phyloP scores from a whole-genome alignment of 2,888 invertebrate species.

The Agrilus mali region DNA sequence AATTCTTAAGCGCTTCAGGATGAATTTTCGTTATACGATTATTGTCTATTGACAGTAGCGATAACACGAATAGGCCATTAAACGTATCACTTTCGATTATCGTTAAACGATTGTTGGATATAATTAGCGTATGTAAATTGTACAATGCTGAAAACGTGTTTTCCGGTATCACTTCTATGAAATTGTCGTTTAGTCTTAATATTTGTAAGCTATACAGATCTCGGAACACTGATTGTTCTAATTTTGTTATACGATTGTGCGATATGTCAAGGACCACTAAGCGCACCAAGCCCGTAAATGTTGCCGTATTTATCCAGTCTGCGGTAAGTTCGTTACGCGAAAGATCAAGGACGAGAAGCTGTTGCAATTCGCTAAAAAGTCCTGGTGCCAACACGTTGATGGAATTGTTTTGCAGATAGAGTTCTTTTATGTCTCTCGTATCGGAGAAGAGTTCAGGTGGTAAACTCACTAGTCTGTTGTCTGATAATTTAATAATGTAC shows the following conservation, averaged over 20 bases:
- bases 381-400: slow-evolving; percentile 71
- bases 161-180: slow-evolving; percentile 62
- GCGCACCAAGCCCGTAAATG: slow-evolving; percentile 63
- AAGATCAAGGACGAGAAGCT: slow-evolving; percentile 63
- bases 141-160: slow-evolving; percentile 64
- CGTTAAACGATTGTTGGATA: slow-evolving; percentile 68
- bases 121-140: slow-evolving; percentile 68
- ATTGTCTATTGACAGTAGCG: slow-evolving; percentile 66
- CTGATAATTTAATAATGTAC: slow-evolving; percentile 62
- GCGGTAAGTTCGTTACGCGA: slow-evolving; percentile 69
- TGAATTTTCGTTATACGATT: slow-evolving; percentile 66
- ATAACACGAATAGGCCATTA: slow-evolving; percentile 62
- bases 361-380: slow-evolving; percentile 61
- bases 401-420: slow-evolving; percentile 71
- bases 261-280: slow-evolving; percentile 67
- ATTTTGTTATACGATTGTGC: slow-evolving; percentile 59
- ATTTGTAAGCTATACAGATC: slow-evolving; percentile 71
- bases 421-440: slow-evolving; percentile 63
- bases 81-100: slow-evolving; percentile 64
- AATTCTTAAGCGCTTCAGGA: slow-evolving; percentile 63
- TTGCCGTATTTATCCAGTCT: slow-evolving; percentile 72
- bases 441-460: slow-evolving; percentile 74
- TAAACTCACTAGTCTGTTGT: slow-evolving; percentile 67
- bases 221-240: slow-evolving; percentile 64
- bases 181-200: slow-evolving; percentile 66